Evolutionary conservation across 35 echinoderm and acorn worm species (phyloP).

Genomic region (Chiridota heheva): DNA sequence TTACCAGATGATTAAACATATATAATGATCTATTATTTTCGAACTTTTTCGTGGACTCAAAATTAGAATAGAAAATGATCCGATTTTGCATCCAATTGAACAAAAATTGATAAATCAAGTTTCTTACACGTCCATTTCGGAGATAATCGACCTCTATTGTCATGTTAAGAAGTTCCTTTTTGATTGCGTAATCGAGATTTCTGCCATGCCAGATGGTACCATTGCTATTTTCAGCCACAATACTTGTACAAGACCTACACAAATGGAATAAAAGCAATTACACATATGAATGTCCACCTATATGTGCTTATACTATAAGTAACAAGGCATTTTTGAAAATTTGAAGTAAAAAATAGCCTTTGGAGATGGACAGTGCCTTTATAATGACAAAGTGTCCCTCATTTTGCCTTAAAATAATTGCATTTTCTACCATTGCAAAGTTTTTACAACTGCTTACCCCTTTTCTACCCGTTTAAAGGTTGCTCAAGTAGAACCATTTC

Average conservation of each 20-base stretch:
- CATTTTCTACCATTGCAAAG: too few species aligned
- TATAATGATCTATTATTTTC: too few species aligned
- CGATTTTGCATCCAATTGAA: too few species aligned
- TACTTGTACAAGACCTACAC: constrained; percentile 85
- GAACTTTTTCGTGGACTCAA: too few species aligned
- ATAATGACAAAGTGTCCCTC: background rate
- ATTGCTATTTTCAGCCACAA: constrained; percentile 80
- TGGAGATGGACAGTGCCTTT: background rate
- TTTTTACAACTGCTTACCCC: too few species aligned
- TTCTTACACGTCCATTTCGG: constrained; percentile 56
- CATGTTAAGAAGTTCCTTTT: constrained; percentile 57
- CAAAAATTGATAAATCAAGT: too few species aligned
- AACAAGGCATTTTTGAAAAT: background rate
- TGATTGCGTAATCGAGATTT: constrained; percentile 72
- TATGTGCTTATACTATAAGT: background rate
- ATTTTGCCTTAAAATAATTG: background rate
- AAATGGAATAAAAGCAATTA: background rate
- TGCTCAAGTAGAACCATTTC: too few species aligned
- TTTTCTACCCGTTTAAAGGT: too few species aligned
- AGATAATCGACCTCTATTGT: constrained; percentile 62
- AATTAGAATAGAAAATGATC: too few species aligned
- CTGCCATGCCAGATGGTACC: constrained; percentile 85
- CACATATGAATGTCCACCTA: background rate
- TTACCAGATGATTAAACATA: too few species aligned
- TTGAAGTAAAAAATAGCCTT: background rate